These are phyloP conservation scores for Lonchura striata DNA, from an alignment of 2,113 vertebrate genomes.

Conservation along the genomic window DNA sequence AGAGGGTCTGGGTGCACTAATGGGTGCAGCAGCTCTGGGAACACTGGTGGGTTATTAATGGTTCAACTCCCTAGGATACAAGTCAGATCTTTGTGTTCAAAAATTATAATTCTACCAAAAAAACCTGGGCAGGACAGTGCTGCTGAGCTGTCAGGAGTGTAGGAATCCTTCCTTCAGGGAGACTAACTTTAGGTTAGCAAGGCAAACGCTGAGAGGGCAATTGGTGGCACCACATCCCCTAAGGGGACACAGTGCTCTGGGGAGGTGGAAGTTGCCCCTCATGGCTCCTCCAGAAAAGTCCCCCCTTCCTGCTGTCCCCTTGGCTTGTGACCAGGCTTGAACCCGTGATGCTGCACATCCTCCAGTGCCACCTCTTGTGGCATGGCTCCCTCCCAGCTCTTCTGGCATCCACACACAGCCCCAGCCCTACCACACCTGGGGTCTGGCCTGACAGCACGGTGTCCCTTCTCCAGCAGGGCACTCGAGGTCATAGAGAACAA, in stretches of 20 bases:
- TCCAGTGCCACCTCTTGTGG: accelerated
- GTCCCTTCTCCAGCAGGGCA: not conserved
- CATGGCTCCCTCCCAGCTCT: not conserved
- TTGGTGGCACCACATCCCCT: not conserved
- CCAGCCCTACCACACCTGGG: not conserved
- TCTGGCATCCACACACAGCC: accelerated
- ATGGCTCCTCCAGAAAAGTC: not conserved
- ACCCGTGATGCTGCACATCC: accelerated
- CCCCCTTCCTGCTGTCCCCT: not conserved
- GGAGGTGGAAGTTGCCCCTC: not conserved
- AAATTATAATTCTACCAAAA: not conserved
- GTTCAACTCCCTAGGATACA: not conserved
- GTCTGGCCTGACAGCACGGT: accelerated
- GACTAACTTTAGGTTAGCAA: not conserved
- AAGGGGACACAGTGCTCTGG: not conserved
- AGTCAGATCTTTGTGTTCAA: not conserved
- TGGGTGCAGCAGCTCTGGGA: not conserved
- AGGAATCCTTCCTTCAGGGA: not conserved
- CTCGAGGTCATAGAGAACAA: accelerated
- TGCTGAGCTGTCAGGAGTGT: not conserved
- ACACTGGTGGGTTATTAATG: not conserved
- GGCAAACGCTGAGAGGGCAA: not conserved
- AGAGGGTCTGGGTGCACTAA: not conserved
- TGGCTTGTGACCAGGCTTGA: not conserved
- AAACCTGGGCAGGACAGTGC: not conserved